These are phyloP conservation scores for Pseudorasbora parva DNA, from an alignment of 2,113 vertebrate species.

Conservation along the genomic window DNA sequence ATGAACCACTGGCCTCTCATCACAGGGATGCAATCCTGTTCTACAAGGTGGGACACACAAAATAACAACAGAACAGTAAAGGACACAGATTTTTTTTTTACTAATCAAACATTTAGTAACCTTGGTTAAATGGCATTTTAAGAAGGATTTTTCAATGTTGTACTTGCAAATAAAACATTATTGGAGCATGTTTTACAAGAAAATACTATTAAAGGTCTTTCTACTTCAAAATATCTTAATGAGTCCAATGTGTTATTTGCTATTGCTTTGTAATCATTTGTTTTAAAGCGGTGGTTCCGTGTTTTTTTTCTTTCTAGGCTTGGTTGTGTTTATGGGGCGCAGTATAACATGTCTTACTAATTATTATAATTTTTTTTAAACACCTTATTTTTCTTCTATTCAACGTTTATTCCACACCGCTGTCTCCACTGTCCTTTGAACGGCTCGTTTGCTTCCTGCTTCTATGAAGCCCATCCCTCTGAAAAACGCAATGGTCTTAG, in stretches of 20 bases:
- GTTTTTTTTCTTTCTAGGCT: no score
- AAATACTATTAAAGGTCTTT: background rate
- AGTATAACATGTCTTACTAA: no score
- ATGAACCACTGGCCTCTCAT: constrained; percentile 99
- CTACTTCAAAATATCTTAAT: background rate
- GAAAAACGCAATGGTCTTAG: no score
- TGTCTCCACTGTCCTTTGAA: no score
- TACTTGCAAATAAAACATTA: background rate
- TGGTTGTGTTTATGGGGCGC: no score
- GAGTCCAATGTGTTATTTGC: background rate
- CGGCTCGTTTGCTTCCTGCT: no score
- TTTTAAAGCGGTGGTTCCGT: no score
- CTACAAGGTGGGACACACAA: constrained; percentile 68
- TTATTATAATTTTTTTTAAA: no score
- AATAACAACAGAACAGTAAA: background rate
- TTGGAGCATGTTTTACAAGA: background rate
- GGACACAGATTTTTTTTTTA: background rate
- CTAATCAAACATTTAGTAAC: background rate
- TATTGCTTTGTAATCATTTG: background rate
- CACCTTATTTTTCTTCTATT: no score
- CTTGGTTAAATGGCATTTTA: background rate
- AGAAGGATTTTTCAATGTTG: background rate
- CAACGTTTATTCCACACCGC: no score
- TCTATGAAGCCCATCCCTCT: no score
- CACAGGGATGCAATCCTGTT: constrained; percentile 91